Percentiles rank a stretch among this genome's conserved stretches.
Conservation (phyloP, 2,113 vertebrate genomes). For the Cynoglossus semilaevis region DNA sequence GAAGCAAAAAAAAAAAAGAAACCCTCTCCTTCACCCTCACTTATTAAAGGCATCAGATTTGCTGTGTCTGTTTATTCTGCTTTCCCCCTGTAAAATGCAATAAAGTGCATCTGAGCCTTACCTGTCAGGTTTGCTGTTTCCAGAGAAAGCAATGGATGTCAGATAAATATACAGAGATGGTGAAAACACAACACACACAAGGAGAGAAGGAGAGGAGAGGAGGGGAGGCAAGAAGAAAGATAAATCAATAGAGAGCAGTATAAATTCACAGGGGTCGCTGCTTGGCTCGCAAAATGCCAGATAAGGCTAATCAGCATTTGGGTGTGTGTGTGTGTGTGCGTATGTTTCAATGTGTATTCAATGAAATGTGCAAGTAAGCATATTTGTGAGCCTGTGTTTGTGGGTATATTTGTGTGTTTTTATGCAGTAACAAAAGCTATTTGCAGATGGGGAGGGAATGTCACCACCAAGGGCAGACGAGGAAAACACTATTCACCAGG, state of each 20-base stretch:
- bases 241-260: slow-evolving; percentile 79
- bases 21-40: slow-evolving; percentile 27
- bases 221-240: slow-evolving; percentile 71
- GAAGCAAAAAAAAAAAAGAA: neutral
- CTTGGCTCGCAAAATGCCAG: slow-evolving; percentile 53
- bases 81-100: slow-evolving; percentile 53
- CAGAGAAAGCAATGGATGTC: slow-evolving; percentile 73
- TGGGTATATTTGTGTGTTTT: slow-evolving; percentile 8
- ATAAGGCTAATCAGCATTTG: slow-evolving; percentile 69
- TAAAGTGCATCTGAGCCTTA: slow-evolving; percentile 77
- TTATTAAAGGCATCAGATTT: slow-evolving; percentile 63
- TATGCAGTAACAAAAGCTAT: slow-evolving; percentile 33
- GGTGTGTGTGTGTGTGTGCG: slow-evolving; percentile 21
- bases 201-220: slow-evolving; percentile 58
- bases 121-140: slow-evolving; percentile 98
- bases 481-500: slow-evolving; percentile 68
- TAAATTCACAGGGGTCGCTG: slow-evolving; percentile 71
- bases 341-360: neutral
- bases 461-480: slow-evolving; percentile 70
- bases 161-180: slow-evolving; percentile 76
- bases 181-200: slow-evolving; percentile 72
- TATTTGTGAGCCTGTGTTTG: slow-evolving; percentile 19
- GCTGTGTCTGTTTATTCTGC: slow-evolving; percentile 60
- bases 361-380: slow-evolving; percentile 37
- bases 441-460: slow-evolving; percentile 42